Conservation (phyloP, 23 tunicate genomes). For the Halocynthia aurantium region DNA sequence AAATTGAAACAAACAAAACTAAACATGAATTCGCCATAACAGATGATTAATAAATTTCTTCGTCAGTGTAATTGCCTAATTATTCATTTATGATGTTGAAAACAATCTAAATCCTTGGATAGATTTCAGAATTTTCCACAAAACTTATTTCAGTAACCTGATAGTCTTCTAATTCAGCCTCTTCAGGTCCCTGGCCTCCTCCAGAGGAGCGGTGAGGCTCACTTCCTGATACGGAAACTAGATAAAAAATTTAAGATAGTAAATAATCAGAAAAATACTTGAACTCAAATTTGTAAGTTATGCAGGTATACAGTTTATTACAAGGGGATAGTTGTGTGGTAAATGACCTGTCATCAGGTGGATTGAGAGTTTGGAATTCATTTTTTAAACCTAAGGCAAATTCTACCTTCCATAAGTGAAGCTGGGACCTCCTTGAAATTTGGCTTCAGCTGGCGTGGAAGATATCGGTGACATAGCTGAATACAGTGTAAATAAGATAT, state of each 20-base stretch:
- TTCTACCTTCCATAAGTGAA: constrained; percentile 48
- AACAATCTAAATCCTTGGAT: too few species aligned
- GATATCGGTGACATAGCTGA: constrained; percentile 78
- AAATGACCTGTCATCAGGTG: too few species aligned
- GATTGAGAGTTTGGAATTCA: neutral
- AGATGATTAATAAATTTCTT: neutral
- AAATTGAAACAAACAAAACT: neutral
- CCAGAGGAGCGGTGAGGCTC: constrained; percentile 28
- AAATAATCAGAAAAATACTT: neutral
- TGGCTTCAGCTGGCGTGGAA: constrained; percentile 53
- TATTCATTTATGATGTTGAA: neutral
- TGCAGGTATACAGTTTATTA: neutral
- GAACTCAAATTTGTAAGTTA: neutral
- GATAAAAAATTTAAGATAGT: neutral
- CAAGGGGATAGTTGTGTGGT: too few species aligned
- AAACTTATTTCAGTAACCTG: constrained; percentile 25
- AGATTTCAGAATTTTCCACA: too few species aligned
- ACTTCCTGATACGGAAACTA: constrained; percentile 61
- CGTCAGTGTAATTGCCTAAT: neutral
- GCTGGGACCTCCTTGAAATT: constrained; percentile 58
- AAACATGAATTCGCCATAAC: neutral
- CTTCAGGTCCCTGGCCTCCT: constrained; percentile 32
- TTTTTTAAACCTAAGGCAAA: neutral
- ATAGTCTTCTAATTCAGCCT: constrained; percentile 55
- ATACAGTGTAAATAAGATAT: neutral